Evolutionary conservation across 2,888 invertebrate genomes (phyloP), one percentile per base, ranked within the genome.

Genomic region (Acleris holmiana): DNA sequence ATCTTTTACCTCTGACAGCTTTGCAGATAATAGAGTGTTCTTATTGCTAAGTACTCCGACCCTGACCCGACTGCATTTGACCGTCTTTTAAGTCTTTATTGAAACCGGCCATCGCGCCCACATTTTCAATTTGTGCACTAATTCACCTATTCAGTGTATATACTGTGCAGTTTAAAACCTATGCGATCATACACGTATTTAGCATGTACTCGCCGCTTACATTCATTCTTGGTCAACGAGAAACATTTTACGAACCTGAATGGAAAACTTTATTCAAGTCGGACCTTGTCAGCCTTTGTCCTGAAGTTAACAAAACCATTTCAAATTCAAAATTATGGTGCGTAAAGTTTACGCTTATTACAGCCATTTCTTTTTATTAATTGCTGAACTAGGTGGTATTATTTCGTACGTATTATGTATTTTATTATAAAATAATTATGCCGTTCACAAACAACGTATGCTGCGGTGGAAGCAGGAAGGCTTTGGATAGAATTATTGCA

Each of bases 81-180:
- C 35, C 65, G 47, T 40, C 50, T 51, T 44, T 54, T 35, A 35
- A 53, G 58, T 54, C 48, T 44, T 51, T 53, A 65, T 47, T 71
- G 70, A 61, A 56, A 55, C 55, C 66, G 67, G 64, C 64, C 67
- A 61, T 66, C 70, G 48, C 71, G 66, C 71, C 72, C 59, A 71
- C 71, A 67, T 67, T 64, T 58, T 61, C 58, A 53, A 60, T 54
- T 54, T 18, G 18, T 25, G 29, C 15, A 59, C 53, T 35, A 59
- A 59, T 65, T 40, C 44, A 21, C 44, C 44, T 13, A 48, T 51
- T 8, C 50, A 40, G 29, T 13, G n/a, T 35, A n/a, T n/a, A n/a
- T n/a, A 51, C 19, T 49, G 49, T 46, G 54, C 41, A 48, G 41
- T 29, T 61, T 54, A 35, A 44, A 17, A n/a, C 5, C 17, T n/a